phyloP scores from a whole-genome alignment of 1,140 invertebrate genomes.

The Temnothorax longispinosus region DNA sequence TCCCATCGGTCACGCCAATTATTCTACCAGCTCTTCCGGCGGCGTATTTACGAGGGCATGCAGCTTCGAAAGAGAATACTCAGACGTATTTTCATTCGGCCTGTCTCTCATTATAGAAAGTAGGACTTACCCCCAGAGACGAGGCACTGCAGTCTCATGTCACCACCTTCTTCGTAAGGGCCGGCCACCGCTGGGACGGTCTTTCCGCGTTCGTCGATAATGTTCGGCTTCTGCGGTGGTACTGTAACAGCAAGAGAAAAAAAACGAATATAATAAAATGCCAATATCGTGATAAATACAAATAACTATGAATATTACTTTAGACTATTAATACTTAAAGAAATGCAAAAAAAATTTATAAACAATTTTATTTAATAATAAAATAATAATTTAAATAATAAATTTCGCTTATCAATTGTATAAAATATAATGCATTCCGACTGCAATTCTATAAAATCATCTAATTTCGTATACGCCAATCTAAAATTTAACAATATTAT shows the following conservation, averaged over 20 bases:
- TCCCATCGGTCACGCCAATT: slow-evolving; percentile 18
- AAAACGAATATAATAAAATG: slow-evolving; percentile 23
- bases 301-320: neutral
- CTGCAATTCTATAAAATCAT: neutral
- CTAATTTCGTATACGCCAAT: neutral
- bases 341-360: neutral
- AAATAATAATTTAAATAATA: neutral
- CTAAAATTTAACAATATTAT: neutral
- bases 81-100: slow-evolving; percentile 46
- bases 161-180: slow-evolving; percentile 93
- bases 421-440: neutral
- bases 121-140: slow-evolving; percentile 92
- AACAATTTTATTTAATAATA: neutral
- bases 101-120: slow-evolving; percentile 33
- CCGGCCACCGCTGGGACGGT: slow-evolving; percentile 90
- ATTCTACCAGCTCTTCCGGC: slow-evolving; percentile 21
- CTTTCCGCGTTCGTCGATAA: slow-evolving; percentile 92
- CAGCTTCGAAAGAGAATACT: slow-evolving; percentile 18
- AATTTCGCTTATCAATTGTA: neutral
- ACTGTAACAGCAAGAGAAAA: slow-evolving; percentile 88
- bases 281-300: neutral
- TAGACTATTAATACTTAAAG: neutral
- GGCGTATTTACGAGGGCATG: slow-evolving; percentile 22
- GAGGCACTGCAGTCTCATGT: slow-evolving; percentile 93
- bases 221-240: slow-evolving; percentile 92